Percentiles rank a stretch among this genome's conserved stretches.
phyloP scores from a whole-genome alignment of 2,888 invertebrate species.

The Falcaria lacertinaria region DNA sequence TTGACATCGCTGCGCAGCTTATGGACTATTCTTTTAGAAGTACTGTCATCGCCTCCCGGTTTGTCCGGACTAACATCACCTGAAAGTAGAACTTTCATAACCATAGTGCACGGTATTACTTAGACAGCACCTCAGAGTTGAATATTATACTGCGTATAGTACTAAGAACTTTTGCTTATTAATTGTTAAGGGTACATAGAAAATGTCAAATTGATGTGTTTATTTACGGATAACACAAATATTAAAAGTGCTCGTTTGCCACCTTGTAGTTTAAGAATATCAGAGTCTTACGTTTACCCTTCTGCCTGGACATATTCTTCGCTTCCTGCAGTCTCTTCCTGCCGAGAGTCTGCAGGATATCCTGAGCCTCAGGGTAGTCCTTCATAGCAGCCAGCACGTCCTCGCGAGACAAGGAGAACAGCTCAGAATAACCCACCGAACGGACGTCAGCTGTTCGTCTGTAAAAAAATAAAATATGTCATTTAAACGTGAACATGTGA shows the following conservation, averaged over 20 bases:
- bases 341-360: slow-evolving; percentile 93
- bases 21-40: slow-evolving; percentile 88
- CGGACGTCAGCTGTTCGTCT: slow-evolving; percentile 97
- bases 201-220: too few relatives aligned
- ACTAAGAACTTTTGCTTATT: too few relatives aligned
- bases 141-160: too few relatives aligned
- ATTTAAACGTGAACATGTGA: not conserved
- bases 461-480: slow-evolving; percentile 11
- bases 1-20: slow-evolving; percentile 92
- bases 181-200: too few relatives aligned
- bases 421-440: slow-evolving; percentile 96
- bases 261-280: too few relatives aligned
- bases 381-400: slow-evolving; percentile 97
- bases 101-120: not conserved
- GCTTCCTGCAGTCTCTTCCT: slow-evolving; percentile 93
- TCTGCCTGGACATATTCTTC: slow-evolving; percentile 70
- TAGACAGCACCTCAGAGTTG: slow-evolving; percentile 1
- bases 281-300: slow-evolving; percentile 25
- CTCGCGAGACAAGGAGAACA: slow-evolving; percentile 95
- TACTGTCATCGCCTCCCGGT: slow-evolving; percentile 80
- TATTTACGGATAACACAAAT: too few relatives aligned
- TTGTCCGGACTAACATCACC: slow-evolving; percentile 66
- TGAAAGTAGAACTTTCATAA: slow-evolving; percentile 18
- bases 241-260: too few relatives aligned
- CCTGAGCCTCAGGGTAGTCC: slow-evolving; percentile 97